Evolutionary conservation across 2,797 vertebrate genomes (phyloP), one percentile per base, ranked within the genome.

Genomic region (Odontamblyopus lacepedii): DNA sequence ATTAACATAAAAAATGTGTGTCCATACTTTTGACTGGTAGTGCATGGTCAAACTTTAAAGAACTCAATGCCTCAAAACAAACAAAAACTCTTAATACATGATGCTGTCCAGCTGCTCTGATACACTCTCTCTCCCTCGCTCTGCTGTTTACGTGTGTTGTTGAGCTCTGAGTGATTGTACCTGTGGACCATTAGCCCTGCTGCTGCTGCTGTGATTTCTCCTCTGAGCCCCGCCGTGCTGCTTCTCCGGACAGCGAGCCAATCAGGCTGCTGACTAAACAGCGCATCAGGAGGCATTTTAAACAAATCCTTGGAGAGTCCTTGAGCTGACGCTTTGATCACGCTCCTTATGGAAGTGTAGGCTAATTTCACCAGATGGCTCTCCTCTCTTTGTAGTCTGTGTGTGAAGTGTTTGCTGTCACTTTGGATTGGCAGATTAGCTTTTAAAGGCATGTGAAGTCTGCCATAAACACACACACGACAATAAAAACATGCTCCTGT

Each of bases 271-370:
- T 56, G 66, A 62, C 77, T 75, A 61, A 78, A 78, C 64, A 77
- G 59, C 61, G 67, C 70, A 73, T 76, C 74, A 75, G 75, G 71
- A 85, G 67, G 75, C 81, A 69, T 74, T 83, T 86, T 60, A 75
- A 82, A 69, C 48, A 77, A 84, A 83, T 84, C 80, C 70, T 68
- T 16, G 12, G 69, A 76, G 77, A 83, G 69, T 67, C 71, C 82
- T 79, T 51, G 73, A 83, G 79, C 53, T 53, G 53, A 69, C 61
- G 63, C 59, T 85, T 85, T 86, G 87, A 88, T 84, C 78, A 77
- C 3, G 81, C 79, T 83, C 74, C 81, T 78, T 73, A 70, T 72
- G 55, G 76, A 81, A 77, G 67, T 81, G 72, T 65, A 51, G 70
- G 70, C 81, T 81, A 74, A 85, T 83, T 83, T 85, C 74, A 69